Percentiles rank a stretch among this genome's conserved stretches.
phyloP scores from a whole-genome alignment of 2,888 invertebrate species.

The Cataglyphis albicans region DNA sequence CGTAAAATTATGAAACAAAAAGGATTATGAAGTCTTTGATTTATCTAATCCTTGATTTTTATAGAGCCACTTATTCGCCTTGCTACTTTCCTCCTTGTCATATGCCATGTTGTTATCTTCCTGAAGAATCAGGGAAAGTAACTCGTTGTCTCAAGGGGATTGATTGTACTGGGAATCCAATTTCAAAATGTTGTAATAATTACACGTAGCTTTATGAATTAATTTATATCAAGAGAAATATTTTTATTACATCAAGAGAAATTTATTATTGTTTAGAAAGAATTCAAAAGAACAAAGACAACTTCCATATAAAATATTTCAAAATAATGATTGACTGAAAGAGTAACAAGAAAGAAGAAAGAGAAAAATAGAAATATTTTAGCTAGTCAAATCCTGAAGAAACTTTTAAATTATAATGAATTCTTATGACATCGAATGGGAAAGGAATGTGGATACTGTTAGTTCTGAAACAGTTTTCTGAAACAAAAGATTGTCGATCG shows the following conservation, averaged over 20 bases:
- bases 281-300: background rate
- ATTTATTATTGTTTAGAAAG: background rate
- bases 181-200: constrained; percentile 50
- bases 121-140: constrained; percentile 42
- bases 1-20: background rate
- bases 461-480: background rate
- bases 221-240: background rate
- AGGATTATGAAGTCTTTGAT: constrained; percentile 18
- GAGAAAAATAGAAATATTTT: background rate
- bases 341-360: background rate
- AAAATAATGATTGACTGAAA: background rate
- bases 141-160: constrained; percentile 67
- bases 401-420: background rate
- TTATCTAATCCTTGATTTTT: constrained; percentile 15
- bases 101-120: constrained; percentile 64
- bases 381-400: background rate
- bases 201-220: background rate
- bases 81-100: constrained; percentile 74
- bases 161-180: constrained; percentile 74
- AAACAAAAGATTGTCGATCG: constrained; percentile 31
- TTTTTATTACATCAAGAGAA: background rate
- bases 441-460: background rate
- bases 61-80: constrained; percentile 75
- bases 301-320: background rate
- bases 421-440: background rate